Base-by-base conservation (phyloP, 2,888 invertebrate genomes). In the Latheticus oryzae region DNA sequence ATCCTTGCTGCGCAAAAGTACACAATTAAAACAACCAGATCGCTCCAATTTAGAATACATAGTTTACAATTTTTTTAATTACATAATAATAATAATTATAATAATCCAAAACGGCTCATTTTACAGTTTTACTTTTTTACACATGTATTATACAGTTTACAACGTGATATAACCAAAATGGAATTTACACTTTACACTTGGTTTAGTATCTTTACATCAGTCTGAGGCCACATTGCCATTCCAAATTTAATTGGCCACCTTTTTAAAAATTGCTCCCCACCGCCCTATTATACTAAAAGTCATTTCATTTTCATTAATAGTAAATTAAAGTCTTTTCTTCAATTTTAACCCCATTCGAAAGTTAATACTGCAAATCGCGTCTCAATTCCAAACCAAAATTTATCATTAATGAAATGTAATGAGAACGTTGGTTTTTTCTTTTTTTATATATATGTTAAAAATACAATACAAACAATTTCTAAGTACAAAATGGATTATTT, bases 131-230 rank as follows among this genome's bases (percentile, higher is more conserved):
- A 63, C 57, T 58, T 67, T 71, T 78, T 76, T 78, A 78, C 78
- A 77, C 73, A 74, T 73, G 73, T 76, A 78, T 74, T 77, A 77
- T 78, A 79, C 78, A 78, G 76, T 78, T 74, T 75, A 74, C 72
- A 73, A 73, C 67, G 69, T 73, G 71, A 72, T 73, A 75, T n/a
- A n/a, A n/a, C 77, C 76, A 76, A 73, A 77, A 74, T 68, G 73
- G 76, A 79, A 79, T 78, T 79, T 79, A 79, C 79, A 79, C 77
- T 79, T 78, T 79, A 79, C 78, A 78, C 73, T 73, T 73, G 70
- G 71, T 74, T 78, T 76, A 75, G 76, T 5, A 76, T 75, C 78
- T 79, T 79, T 79, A 79, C 78, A 79, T 79, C 79, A 79, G 79
- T 79, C 79, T 79, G 77, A 74, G 72, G 71, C 74, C 72, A 72